Base-by-base conservation (phyloP, 1,140 invertebrate species). In the Ganaspis sp. region DNA sequence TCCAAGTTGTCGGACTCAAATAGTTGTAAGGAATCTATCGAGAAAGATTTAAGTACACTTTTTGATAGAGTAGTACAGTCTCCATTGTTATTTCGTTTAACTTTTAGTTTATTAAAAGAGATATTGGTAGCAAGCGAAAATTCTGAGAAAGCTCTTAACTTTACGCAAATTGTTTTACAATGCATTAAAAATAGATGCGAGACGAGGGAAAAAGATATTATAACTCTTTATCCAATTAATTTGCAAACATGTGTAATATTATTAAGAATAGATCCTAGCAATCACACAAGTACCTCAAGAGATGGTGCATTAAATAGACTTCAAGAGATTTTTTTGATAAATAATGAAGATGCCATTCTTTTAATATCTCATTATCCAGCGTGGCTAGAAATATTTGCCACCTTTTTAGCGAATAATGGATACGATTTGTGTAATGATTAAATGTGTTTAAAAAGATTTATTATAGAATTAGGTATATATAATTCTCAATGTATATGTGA, bases 151-250 rank as follows among this genome's bases (percentile, higher is more conserved):
- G 73, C 83, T 11, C 21, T 86, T 9, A 53, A 82, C 49, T 89
- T 87, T 74, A 86, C 85, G 78, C 34, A 84, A 74, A 74, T 17
- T 17, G 77, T 83, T 21, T 58, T 90, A 9, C 73, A 83, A 21
- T 70, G 74, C 0, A 64, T 89, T 38, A 69, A 75, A 19, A 5
- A 12, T 4, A 40, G 29, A 70, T 87, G 85, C 29, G 11, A 79
- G 42, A 74, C 72, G 45, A 53, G 72, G 1, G 74, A 73, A 9
- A 87, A 80, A 75, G 77, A 84, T 70, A 81, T 87, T 54, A n/a
- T 90, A 34, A 84, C 88, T 75, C 81, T 90, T 34, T 90, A 90
- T 81, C 88, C 89, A 15, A 74, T 71, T 9, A 77, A 82, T 38
- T 72, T 88, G 29, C 86, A 84, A 54, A 80, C 77, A 17, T 85